These are phyloP conservation scores for Oncorhynchus gorbuscha DNA, from an alignment of 2,113 vertebrate species.

Conservation along the genomic window DNA sequence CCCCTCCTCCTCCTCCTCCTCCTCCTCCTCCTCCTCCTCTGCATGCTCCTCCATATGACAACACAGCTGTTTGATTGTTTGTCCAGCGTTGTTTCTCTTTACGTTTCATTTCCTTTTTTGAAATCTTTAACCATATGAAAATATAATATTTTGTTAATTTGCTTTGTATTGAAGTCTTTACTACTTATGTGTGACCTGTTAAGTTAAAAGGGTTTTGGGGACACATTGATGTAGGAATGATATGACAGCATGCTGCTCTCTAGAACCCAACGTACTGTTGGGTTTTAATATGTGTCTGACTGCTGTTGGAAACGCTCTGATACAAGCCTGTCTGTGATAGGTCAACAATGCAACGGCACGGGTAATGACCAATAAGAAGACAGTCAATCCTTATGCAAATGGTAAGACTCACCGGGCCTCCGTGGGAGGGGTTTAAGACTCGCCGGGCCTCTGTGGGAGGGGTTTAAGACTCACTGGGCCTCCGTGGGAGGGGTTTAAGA, in stretches of 20 bases:
- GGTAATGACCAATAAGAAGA: slow-evolving; percentile 98
- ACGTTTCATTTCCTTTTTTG: slow-evolving; percentile 54
- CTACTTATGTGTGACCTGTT: slow-evolving; percentile 70
- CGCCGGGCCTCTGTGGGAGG: too few species aligned
- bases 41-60: slow-evolving; percentile 59
- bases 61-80: slow-evolving; percentile 43
- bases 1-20: slow-evolving; percentile 59
- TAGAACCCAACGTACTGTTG: not conserved
- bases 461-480: too few species aligned
- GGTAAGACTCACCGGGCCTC: slow-evolving; percentile 73
- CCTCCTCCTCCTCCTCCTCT: too few species aligned
- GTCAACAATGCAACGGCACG: slow-evolving; percentile 98
- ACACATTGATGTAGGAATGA: slow-evolving; percentile 71
- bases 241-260: slow-evolving; percentile 80
- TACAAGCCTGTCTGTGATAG: slow-evolving; percentile 81
- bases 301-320: slow-evolving; percentile 50
- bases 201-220: slow-evolving; percentile 14
- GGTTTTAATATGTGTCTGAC: not conserved
- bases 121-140: slow-evolving; percentile 70
- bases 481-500: too few species aligned
- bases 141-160: slow-evolving; percentile 74
- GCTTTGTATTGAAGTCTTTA: slow-evolving; percentile 71
- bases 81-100: slow-evolving; percentile 59
- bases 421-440: not conserved
- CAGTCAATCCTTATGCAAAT: slow-evolving; percentile 95